Evolutionary conservation across 2,888 invertebrate species (phyloP), one percentile per base, ranked within the genome.

Genomic region (Isoperla grammatica): DNA sequence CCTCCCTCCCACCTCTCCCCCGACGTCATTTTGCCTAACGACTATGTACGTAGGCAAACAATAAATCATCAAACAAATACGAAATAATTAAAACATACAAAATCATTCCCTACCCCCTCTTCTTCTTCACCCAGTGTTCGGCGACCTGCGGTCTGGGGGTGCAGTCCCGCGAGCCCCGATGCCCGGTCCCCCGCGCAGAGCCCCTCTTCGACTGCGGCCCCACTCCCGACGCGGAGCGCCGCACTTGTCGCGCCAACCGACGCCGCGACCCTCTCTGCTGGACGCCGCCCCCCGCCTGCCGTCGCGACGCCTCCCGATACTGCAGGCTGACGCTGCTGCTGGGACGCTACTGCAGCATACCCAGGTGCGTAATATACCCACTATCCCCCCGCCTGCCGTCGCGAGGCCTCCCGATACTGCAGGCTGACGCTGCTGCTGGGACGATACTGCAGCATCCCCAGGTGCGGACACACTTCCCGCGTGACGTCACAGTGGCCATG

Each of bases 81-180:
- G n/a, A n/a, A n/a, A n/a, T n/a, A n/a, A n/a, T n/a, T n/a, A n/a
- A n/a, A n/a, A n/a, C n/a, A n/a, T n/a, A n/a, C n/a, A n/a, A n/a
- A n/a, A n/a, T n/a, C n/a, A n/a, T n/a, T n/a, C n/a, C n/a, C n/a
- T n/a, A n/a, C n/a, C n/a, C n/a, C n/a, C n/a, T n/a, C n/a, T n/a
- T n/a, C n/a, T n/a, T n/a, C n/a, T n/a, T n/a, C n/a, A n/a, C 29
- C 29, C 69, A 85, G 84, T 86, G 86, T 71, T 84, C 84, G 1
- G 74, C 78, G 39, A 79, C 77, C 1, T 85, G 84, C 67, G 84
- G 84, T 1, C 75, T 76, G 1, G 84, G 84, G 1, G 68, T 80
- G 1, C 79, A 82, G 11, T 75, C 75, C 1, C 76, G 82, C 2
- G 78, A 80, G 0, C 73, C 81, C 0, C 69, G 75, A 1, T 85